Percentiles rank a stretch among this genome's conserved stretches.
Evolutionary conservation across 2,113 vertebrate genomes (phyloP).

Genomic region (Australoheros scitulus): DNA sequence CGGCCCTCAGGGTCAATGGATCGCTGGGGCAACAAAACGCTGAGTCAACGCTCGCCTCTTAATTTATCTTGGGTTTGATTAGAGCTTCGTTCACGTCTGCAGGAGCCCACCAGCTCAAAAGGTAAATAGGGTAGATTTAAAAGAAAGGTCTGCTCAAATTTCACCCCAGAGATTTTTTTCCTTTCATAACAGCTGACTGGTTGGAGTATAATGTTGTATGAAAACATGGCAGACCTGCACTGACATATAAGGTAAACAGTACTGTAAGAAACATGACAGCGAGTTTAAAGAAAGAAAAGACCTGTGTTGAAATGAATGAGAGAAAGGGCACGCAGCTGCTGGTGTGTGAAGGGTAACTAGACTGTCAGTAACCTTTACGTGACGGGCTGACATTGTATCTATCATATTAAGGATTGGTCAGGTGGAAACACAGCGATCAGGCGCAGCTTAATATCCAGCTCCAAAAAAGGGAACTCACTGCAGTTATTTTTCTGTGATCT

Average conservation of each 20-base stretch:
- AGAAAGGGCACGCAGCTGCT: constrained; percentile 40
- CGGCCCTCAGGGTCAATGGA: constrained; percentile 92
- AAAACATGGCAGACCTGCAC: constrained; percentile 14
- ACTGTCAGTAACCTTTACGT: constrained; percentile 60
- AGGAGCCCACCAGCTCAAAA: constrained; percentile 68
- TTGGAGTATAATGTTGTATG: not conserved
- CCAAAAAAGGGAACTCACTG: not conserved
- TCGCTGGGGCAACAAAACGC: constrained; percentile 87
- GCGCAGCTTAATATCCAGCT: not conserved
- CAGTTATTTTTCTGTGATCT: not conserved
- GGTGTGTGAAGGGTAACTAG: constrained; percentile 61
- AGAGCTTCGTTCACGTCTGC: constrained; percentile 82
- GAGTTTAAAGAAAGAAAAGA: constrained; percentile 46
- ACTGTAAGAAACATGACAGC: constrained; percentile 68
- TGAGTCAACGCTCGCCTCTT: constrained; percentile 89
- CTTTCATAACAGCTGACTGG: not conserved
- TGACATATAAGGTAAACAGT: constrained; percentile 64
- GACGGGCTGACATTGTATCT: constrained; percentile 36
- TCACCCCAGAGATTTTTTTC: not conserved
- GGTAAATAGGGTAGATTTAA: constrained; percentile 23
- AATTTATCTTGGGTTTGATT: constrained; percentile 82
- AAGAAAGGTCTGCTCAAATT: constrained; percentile 1
- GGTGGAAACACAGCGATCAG: constrained; percentile 28
- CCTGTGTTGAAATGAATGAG: constrained; percentile 53
- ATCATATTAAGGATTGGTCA: constrained; percentile 38